A percentile compares a stretch with the other conserved stretches of the same genome.
phyloP scores from a whole-genome alignment of 1,140 invertebrate species.

The Ruditapes philippinarum region DNA sequence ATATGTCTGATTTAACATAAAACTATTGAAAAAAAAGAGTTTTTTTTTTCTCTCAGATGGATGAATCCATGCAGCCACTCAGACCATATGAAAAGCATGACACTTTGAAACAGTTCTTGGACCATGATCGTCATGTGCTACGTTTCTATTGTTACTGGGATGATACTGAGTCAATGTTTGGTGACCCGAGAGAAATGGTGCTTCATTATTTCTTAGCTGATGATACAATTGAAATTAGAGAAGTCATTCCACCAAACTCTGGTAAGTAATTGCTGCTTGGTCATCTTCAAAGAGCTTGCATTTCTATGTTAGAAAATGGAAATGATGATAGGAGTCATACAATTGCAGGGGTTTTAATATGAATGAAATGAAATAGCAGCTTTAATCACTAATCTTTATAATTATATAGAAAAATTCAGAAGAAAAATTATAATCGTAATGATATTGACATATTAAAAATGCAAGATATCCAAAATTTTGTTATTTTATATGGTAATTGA shows the following conservation, averaged over 20 bases:
- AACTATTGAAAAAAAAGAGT: not conserved
- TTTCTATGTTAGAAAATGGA: too few species aligned
- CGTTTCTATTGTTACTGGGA: constrained; percentile 87
- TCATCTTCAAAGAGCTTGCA: too few species aligned
- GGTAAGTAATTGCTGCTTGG: constrained; percentile 75
- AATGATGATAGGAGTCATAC: too few species aligned
- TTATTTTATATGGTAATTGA: too few species aligned
- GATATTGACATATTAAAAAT: too few species aligned
- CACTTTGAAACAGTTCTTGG: constrained; percentile 86
- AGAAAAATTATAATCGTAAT: too few species aligned
- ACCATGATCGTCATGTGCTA: constrained; percentile 86
- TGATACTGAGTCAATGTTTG: constrained; percentile 86
- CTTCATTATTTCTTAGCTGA: constrained; percentile 87
- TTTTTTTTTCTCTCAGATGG: constrained; percentile 77
- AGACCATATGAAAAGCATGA: constrained; percentile 86
- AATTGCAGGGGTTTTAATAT: too few species aligned
- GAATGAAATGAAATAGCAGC: too few species aligned
- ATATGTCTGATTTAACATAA: too few species aligned
- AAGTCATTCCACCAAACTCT: constrained; percentile 84
- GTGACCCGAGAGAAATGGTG: constrained; percentile 86
- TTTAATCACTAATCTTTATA: too few species aligned
- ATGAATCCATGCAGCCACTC: constrained; percentile 86
- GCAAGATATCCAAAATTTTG: too few species aligned
- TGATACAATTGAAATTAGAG: constrained; percentile 87
- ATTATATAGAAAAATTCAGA: too few species aligned